Percentiles rank a stretch among this genome's conserved stretches.
These are phyloP conservation scores for Episyrphus balteatus DNA, from an alignment of 1,140 invertebrate genomes.

Conservation along the genomic window DNA sequence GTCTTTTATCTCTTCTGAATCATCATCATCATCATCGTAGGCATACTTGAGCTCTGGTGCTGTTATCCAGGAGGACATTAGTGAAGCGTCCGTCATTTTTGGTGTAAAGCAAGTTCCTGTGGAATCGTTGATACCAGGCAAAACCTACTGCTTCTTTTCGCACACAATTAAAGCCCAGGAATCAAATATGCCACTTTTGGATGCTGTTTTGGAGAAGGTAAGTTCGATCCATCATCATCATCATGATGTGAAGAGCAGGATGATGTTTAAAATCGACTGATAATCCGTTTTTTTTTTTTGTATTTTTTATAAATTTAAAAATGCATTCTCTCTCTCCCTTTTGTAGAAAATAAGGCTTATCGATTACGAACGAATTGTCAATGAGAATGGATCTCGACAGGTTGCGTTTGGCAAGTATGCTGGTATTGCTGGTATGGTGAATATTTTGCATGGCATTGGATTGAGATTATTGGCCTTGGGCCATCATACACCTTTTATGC, in stretches of 20 bases:
- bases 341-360: conserved; percentile 83
- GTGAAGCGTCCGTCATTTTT: conserved; percentile 89
- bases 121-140: conserved; percentile 84
- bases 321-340: not conserved
- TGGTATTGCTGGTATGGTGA: conserved; percentile 94
- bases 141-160: conserved; percentile 98
- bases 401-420: conserved; percentile 99
- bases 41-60: conserved; percentile 83
- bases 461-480: conserved; percentile 87
- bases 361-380: conserved; percentile 95
- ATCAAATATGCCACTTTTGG: conserved; percentile 93
- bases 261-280: no score
- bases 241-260: no score
- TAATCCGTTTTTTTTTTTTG: no score
- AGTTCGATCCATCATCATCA: conserved; percentile 5
- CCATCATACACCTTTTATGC: conserved; percentile 99
- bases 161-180: conserved; percentile 99
- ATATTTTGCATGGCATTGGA: conserved; percentile 94
- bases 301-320: no score
- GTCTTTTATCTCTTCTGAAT: conserved; percentile 13
- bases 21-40: conserved; percentile 43
- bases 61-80: conserved; percentile 90
- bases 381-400: conserved; percentile 75
- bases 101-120: conserved; percentile 97
- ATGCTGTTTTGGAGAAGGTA: conserved; percentile 88